Conservation (phyloP, 2,113 vertebrate genomes). For the Megaceryle maxima region DNA sequence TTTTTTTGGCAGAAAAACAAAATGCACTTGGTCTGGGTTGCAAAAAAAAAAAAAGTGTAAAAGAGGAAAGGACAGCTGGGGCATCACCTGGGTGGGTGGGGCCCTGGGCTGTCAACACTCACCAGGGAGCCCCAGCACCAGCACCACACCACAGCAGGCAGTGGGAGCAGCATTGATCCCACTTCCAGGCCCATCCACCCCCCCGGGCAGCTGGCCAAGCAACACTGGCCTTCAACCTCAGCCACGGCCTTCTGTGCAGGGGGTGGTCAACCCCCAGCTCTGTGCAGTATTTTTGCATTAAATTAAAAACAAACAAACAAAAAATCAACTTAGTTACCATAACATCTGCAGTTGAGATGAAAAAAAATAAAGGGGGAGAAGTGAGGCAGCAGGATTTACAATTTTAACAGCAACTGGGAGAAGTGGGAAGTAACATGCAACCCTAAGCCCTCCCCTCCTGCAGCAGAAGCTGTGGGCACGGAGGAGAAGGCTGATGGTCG, state of each 20-base stretch:
- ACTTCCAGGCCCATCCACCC: background rate
- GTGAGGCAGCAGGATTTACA: conserved; percentile 31
- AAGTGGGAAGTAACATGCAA: background rate
- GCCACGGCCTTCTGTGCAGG: rapidly evolving
- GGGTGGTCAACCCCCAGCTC: background rate
- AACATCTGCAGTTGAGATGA: background rate
- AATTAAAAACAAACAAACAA: conserved; percentile 6
- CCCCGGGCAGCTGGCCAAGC: background rate
- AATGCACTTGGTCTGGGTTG: conserved; percentile 67
- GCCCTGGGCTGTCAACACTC: background rate
- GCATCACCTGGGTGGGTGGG: background rate
- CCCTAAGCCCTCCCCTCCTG: background rate
- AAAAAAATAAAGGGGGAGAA: background rate
- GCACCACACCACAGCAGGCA: too few relatives aligned
- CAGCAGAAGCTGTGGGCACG: background rate
- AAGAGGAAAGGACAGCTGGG: conserved; percentile 11
- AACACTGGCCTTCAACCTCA: rapidly evolving
- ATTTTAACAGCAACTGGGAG: conserved; percentile 14
- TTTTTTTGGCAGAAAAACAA: conserved; percentile 69
- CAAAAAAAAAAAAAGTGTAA: conserved; percentile 33
- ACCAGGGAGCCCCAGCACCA: background rate
- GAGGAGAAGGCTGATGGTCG: background rate
- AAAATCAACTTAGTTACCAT: background rate
- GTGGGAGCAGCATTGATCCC: background rate
- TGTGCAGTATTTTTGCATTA: conserved; percentile 55